phyloP scores from a whole-genome alignment of 2,113 vertebrate species.

The Melanocharis versteri region DNA sequence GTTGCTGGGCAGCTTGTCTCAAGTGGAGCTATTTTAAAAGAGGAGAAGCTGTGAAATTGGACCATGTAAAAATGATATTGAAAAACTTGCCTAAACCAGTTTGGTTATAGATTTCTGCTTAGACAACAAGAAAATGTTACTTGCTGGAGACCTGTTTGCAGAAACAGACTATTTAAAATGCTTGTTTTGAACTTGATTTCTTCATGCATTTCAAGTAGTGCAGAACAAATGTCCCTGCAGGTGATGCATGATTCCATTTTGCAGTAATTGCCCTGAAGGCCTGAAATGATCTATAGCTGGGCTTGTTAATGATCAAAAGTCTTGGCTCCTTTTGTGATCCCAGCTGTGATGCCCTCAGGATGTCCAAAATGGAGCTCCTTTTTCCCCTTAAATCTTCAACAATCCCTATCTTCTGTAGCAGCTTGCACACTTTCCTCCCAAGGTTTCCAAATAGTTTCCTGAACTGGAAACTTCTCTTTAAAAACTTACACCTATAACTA shows the following conservation, averaged over 20 bases:
- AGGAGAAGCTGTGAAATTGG: neutral
- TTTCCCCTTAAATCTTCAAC: neutral
- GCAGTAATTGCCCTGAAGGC: neutral
- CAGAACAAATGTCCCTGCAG: neutral
- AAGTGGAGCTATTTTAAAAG: neutral
- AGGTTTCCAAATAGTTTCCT: neutral
- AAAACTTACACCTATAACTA: neutral
- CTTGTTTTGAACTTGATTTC: neutral
- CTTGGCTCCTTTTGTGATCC: neutral
- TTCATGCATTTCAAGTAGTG: neutral
- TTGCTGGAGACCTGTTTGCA: neutral
- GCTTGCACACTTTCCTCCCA: neutral
- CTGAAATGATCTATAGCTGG: neutral
- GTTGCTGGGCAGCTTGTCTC: neutral
- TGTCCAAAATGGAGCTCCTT: neutral
- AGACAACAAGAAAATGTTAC: neutral
- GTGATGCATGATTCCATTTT: neutral
- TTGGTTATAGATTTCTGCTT: neutral
- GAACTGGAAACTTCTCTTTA: neutral
- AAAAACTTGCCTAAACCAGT: neutral
- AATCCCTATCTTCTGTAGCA: neutral
- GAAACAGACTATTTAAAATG: neutral
- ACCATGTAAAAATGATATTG: neutral
- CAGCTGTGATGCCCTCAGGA: neutral
- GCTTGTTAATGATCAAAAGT: neutral